Evolutionary conservation across 2,113 vertebrate species (phyloP).

Genomic region (Chaenocephalus aceratus): DNA sequence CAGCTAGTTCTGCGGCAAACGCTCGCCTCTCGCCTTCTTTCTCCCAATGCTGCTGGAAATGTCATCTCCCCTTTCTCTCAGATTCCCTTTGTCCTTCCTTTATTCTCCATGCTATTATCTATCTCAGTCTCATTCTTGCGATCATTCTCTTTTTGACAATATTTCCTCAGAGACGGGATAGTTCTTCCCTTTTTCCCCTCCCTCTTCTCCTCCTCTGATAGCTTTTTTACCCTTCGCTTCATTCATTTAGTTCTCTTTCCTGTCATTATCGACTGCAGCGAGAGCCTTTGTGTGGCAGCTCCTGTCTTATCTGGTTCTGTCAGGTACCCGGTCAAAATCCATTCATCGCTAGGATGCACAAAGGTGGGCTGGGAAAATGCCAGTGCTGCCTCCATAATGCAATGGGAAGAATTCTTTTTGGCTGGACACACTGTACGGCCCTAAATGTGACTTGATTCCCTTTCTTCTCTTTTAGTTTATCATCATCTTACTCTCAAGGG

Average conservation of each 20-base stretch:
- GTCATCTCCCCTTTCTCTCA: conserved; percentile 61
- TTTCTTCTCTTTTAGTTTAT: conserved; percentile 9
- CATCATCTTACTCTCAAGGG: conserved; percentile 2
- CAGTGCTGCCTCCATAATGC: conserved; percentile 36
- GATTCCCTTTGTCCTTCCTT: conserved; percentile 60
- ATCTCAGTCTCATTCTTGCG: conserved; percentile 37
- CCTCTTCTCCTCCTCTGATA: conserved; percentile 16
- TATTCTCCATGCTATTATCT: conserved; percentile 57
- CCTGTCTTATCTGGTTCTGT: conserved; percentile 76
- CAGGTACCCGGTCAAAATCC: conserved; percentile 71
- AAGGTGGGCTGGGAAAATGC: conserved; percentile 70
- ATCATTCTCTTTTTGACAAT: conserved; percentile 62
- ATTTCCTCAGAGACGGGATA: conserved; percentile 55
- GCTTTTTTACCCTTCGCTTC: conserved; percentile 30
- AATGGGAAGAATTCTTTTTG: conserved; percentile 38
- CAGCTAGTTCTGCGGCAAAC: conserved; percentile 48
- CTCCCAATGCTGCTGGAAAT: conserved; percentile 55
- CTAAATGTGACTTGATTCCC: conserved; percentile 17
- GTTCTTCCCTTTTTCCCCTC: conserved; percentile 25
- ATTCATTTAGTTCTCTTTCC: conserved; percentile 45
- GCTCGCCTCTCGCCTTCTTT: conserved; percentile 20
- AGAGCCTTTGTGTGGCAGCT: conserved; percentile 61
- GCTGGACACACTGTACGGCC: conserved; percentile 24
- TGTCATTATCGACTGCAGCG: conserved; percentile 61
- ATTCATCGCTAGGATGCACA: conserved; percentile 55